Percentiles rank a stretch among this genome's conserved stretches.
Conservation (phyloP, 2,888 invertebrate genomes). For the Melanotus villosus region DNA sequence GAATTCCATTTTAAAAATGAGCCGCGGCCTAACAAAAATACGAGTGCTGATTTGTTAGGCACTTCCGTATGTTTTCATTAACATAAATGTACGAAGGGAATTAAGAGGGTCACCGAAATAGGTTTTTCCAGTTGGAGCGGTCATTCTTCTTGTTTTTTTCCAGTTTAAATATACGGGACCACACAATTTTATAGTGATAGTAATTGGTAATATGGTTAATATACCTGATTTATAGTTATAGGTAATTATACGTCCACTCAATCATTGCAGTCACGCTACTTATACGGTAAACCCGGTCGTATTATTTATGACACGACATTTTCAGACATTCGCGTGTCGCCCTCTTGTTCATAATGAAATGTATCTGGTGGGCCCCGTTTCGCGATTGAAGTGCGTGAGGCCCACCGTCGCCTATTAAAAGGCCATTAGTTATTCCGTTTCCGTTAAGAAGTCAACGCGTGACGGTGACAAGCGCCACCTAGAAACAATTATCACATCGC, state of each 20-base stretch:
- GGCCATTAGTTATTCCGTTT: conserved; percentile 60
- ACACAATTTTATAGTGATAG: neutral
- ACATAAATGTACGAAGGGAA: too few species aligned
- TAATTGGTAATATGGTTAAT: conserved; percentile 23
- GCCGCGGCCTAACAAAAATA: too few species aligned
- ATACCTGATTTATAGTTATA: conserved; percentile 48
- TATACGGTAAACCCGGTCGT: conserved; percentile 45
- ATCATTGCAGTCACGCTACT: conserved; percentile 55
- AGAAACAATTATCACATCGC: conserved; percentile 53
- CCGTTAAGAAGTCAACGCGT: conserved; percentile 53
- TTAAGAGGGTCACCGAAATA: too few species aligned
- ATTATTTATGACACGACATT: conserved; percentile 55
- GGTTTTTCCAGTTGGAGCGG: too few species aligned
- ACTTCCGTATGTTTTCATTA: too few species aligned
- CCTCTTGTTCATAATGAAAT: conserved; percentile 53
- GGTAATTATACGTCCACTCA: conserved; percentile 54
- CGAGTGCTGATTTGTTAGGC: too few species aligned
- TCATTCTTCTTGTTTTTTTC: too few species aligned
- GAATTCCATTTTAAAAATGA: too few species aligned
- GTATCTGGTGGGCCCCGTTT: conserved; percentile 52
- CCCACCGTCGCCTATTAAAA: conserved; percentile 60
- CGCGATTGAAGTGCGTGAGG: conserved; percentile 50
- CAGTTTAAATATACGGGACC: too few species aligned
- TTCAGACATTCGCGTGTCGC: conserved; percentile 52
- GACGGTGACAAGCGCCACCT: conserved; percentile 52